Conservation (phyloP, 2,888 invertebrate species). For the Cataglyphis altisquamis region DNA sequence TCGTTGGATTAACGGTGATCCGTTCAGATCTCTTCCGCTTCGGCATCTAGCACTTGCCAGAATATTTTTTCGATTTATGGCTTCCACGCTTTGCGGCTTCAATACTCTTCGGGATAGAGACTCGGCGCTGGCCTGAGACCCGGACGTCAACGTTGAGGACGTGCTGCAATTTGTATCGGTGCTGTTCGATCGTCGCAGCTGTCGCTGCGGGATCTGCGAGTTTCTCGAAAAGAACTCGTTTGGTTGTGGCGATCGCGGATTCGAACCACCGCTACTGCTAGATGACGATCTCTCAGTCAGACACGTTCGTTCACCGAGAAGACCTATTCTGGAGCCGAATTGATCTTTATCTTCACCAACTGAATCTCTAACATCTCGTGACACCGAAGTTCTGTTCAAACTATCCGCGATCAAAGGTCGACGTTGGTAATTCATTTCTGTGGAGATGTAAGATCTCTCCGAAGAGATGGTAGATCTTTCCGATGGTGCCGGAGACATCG, state of each 20-base stretch:
- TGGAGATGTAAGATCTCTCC: slow-evolving; percentile 88
- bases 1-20: slow-evolving; percentile 91
- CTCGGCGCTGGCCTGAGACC: slow-evolving; percentile 90
- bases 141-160: slow-evolving; percentile 91
- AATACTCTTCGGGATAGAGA: slow-evolving; percentile 89
- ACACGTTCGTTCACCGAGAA: slow-evolving; percentile 65
- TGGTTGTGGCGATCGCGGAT: slow-evolving; percentile 74
- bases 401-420: slow-evolving; percentile 86
- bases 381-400: slow-evolving; percentile 70
- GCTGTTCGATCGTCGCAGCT: slow-evolving; percentile 90
- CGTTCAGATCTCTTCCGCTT: slow-evolving; percentile 92
- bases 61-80: slow-evolving; percentile 95
- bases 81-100: slow-evolving; percentile 93
- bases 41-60: slow-evolving; percentile 95
- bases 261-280: slow-evolving; percentile 87
- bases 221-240: slow-evolving; percentile 66
- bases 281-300: slow-evolving; percentile 84
- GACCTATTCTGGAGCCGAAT: slow-evolving; percentile 54
- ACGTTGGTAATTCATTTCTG: slow-evolving; percentile 85
- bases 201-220: slow-evolving; percentile 80
- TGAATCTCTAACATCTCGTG: slow-evolving; percentile 37
- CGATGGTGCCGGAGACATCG: slow-evolving; percentile 90
- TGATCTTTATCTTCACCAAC: slow-evolving; percentile 53
- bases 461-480: slow-evolving; percentile 86
- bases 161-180: slow-evolving; percentile 92